Base-by-base conservation (phyloP, 2,888 invertebrate species). In the Dusona sp. region DNA sequence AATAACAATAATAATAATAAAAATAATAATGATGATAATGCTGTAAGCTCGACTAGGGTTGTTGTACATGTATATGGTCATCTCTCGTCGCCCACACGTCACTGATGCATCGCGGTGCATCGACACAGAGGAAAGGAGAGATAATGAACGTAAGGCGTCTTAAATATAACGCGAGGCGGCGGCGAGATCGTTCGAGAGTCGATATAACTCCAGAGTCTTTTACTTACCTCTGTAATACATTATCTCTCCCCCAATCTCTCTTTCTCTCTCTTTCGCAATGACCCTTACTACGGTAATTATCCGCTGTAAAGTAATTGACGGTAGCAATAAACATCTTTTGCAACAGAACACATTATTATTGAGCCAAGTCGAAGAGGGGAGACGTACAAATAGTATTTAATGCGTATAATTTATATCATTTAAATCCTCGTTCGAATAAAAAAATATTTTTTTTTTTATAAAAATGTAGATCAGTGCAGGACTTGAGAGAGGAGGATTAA, bases 241-340 rank as follows among this genome's bases (percentile, higher is more conserved):
- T 75, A 75, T 78, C 77, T 72, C 77, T 72, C 48, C 61, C 77
- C 61, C 72, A 45, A 61, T 48, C 65, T 91, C 88, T 88, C 25
- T 73, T 78, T 65, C 82, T 73, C 82, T 25, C 51, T 42, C 48
- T 67, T 54, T 79, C 87, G 89, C 87, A 91, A 92, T 91, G 90
- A 91, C 90, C 90, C 88, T 80, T 74, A 84, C 87, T 90, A 90
- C 89, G 90, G 90, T 92, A 91, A 92, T 90, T 89, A 90, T 89
- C 87, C 87, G 88, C 84, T 89, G 88, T 89, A 89, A 90, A 91
- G 90, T 90, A 92, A 92, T 92, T 92, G 92, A 92, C 90, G 87
- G 88, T 89, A 88, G 90, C 89, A 89, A 90, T 91, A 91, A 91
- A 91, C 90, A 89, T 89, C 88, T 88, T 79, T 29, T 80, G 74